phyloP scores from a whole-genome alignment of 2,888 invertebrate genomes.

The Xestia rhomboidea region DNA sequence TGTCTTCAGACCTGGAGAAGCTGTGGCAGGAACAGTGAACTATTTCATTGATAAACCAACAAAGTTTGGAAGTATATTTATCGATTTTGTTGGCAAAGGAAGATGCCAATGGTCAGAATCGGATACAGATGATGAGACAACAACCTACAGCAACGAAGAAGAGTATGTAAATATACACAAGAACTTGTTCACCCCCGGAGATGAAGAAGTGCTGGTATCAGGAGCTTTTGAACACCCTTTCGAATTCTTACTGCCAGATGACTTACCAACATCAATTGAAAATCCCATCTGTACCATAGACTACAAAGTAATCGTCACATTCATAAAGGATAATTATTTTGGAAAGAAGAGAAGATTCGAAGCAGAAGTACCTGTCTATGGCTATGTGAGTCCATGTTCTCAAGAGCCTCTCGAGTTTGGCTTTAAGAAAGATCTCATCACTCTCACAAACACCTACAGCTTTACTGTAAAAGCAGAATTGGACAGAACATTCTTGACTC shows the following conservation, averaged over 20 bases:
- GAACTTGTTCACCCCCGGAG: slow-evolving; percentile 36
- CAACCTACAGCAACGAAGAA: slow-evolving; percentile 52
- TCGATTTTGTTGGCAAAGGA: slow-evolving; percentile 66
- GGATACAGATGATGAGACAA: neutral
- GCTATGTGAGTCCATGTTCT: slow-evolving; percentile 30
- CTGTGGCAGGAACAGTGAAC: slow-evolving; percentile 62
- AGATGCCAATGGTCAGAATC: slow-evolving; percentile 58
- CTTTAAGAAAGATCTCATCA: slow-evolving; percentile 32
- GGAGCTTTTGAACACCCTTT: slow-evolving; percentile 34
- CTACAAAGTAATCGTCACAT: slow-evolving; percentile 35
- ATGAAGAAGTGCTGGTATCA: neutral
- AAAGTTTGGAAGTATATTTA: slow-evolving; percentile 53
- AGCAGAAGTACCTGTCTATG: slow-evolving; percentile 41
- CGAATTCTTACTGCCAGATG: slow-evolving; percentile 44
- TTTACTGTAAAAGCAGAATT: slow-evolving; percentile 43
- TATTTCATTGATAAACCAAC: slow-evolving; percentile 64
- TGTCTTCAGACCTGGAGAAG: slow-evolving; percentile 60
- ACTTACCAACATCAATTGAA: slow-evolving; percentile 49
- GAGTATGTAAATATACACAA: slow-evolving; percentile 51
- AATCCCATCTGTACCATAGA: slow-evolving; percentile 34
- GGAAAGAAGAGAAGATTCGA: slow-evolving; percentile 15
- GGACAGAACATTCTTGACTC: slow-evolving; percentile 50
- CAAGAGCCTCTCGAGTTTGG: slow-evolving; percentile 47
- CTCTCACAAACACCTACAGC: neutral
- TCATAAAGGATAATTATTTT: slow-evolving; percentile 32